Percentiles rank a stretch among this genome's conserved stretches.
Conservation (phyloP, 2,797 vertebrate species). For the Etheostoma nigrum region DNA sequence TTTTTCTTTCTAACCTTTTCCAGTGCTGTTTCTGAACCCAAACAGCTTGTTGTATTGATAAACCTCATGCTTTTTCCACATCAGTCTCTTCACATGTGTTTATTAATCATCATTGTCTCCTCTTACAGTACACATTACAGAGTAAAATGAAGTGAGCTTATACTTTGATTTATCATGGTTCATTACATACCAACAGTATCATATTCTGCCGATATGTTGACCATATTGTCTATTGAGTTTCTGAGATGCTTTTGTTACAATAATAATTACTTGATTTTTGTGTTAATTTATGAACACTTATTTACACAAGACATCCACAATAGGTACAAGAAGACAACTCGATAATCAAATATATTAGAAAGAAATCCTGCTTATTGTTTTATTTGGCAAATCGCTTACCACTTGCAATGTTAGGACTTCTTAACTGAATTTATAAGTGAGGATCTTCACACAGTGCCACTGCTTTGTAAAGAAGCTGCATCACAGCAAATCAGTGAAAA, state of each 20-base stretch:
- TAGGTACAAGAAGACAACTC: constrained; percentile 60
- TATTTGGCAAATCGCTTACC: constrained; percentile 51
- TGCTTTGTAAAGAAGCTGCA: constrained; percentile 29
- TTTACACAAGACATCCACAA: constrained; percentile 69
- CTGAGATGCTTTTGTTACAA: constrained; percentile 33
- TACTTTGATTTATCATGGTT: constrained; percentile 22
- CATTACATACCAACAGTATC: constrained; percentile 9
- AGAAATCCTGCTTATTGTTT: constrained; percentile 69
- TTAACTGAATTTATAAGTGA: constrained; percentile 45
- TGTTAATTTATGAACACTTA: constrained; percentile 74
- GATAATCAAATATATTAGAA: constrained; percentile 78
- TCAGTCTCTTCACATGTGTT: background rate
- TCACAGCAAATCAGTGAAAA: constrained; percentile 50
- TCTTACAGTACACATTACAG: constrained; percentile 11
- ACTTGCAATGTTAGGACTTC: constrained; percentile 30
- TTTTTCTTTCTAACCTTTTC: constrained; percentile 23
- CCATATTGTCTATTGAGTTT: constrained; percentile 9
- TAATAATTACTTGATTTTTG: constrained; percentile 48
- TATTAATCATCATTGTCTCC: constrained; percentile 16
- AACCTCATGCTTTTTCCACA: constrained; percentile 11
- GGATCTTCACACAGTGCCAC: constrained; percentile 41
- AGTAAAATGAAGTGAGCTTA: constrained; percentile 13
- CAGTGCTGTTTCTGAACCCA: constrained; percentile 3
- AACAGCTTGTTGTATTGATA: constrained; percentile 1
- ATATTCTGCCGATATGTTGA: constrained; percentile 10